These are phyloP conservation scores for Agonopterix alstromeriana DNA, from an alignment of 2,888 invertebrate species.

Conservation along the genomic window DNA sequence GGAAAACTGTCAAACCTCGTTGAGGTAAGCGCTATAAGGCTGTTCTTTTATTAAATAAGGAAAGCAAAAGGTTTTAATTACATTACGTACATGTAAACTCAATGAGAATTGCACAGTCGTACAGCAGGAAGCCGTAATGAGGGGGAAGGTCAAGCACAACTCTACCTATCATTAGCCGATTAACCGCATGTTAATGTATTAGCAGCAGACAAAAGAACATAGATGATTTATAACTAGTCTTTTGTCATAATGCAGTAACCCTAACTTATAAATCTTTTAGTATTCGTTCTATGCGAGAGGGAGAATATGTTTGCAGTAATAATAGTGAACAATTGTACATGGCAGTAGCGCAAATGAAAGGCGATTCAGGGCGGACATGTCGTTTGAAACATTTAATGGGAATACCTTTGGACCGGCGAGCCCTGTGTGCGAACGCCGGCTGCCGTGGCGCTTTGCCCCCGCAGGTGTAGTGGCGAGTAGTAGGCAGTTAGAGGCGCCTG, in stretches of 20 bases:
- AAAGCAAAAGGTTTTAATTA: no score
- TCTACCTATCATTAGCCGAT: constrained; percentile 38
- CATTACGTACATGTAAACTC: no score
- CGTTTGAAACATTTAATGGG: constrained; percentile 17
- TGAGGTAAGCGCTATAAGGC: no score
- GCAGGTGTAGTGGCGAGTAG: constrained; percentile 37
- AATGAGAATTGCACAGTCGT: no score
- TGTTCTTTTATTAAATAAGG: no score
- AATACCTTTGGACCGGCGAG: constrained; percentile 66
- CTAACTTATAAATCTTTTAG: constrained; percentile 11
- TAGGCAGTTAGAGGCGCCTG: constrained; percentile 56
- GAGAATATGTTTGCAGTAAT: constrained; percentile 1
- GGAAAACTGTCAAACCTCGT: no score
- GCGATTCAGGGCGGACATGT: constrained; percentile 43
- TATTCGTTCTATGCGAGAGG: background rate
- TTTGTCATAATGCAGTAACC: constrained; percentile 47
- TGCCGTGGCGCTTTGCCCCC: constrained; percentile 46
- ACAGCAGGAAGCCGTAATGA: constrained; percentile 45
- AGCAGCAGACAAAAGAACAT: constrained; percentile 23
- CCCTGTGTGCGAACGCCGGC: constrained; percentile 66
- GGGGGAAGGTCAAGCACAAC: constrained; percentile 43
- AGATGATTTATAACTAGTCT: constrained; percentile 18
- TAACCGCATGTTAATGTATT: constrained; percentile 24
- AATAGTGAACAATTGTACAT: constrained; percentile 29
- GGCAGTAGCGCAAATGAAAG: constrained; percentile 39